Percentiles rank a stretch among this genome's conserved stretches.
Conservation (phyloP, 1,140 invertebrate species). For the Neodiprion virginianus region DNA sequence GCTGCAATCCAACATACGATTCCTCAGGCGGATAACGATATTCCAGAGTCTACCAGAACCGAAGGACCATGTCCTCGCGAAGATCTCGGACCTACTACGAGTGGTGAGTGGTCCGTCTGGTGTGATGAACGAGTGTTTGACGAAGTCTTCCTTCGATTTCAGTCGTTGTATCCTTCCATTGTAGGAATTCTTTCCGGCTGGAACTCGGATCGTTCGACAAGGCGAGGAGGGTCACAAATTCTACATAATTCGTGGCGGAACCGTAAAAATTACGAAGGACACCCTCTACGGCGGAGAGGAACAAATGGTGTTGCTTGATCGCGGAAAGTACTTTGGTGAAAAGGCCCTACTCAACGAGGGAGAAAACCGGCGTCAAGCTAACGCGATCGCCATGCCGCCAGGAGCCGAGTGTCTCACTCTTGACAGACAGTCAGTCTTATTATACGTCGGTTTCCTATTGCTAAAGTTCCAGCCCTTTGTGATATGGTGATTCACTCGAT, state of each 20-base stretch:
- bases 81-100: constrained; percentile 90
- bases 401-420: constrained; percentile 91
- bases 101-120: constrained; percentile 65
- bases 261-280: constrained; percentile 78
- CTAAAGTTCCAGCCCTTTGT: no score
- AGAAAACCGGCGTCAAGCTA: constrained; percentile 86
- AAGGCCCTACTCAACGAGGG: constrained; percentile 70
- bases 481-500: constrained; percentile 35
- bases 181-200: constrained; percentile 84
- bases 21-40: constrained; percentile 84
- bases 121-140: constrained; percentile 6
- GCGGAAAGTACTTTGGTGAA: constrained; percentile 82
- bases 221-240: constrained; percentile 95
- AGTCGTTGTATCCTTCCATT: constrained; percentile 20
- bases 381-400: constrained; percentile 83
- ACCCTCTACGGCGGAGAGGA: constrained; percentile 65
- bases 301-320: constrained; percentile 68
- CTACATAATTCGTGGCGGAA: constrained; percentile 93
- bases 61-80: constrained; percentile 69
- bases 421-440: constrained; percentile 75
- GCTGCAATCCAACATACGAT: constrained; percentile 82
- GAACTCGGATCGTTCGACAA: constrained; percentile 88
- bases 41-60: constrained; percentile 83
- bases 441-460: no score
- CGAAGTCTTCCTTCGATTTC: background rate